Conservation (phyloP, 2,797 vertebrate genomes). For the Pempheris klunzingeri region DNA sequence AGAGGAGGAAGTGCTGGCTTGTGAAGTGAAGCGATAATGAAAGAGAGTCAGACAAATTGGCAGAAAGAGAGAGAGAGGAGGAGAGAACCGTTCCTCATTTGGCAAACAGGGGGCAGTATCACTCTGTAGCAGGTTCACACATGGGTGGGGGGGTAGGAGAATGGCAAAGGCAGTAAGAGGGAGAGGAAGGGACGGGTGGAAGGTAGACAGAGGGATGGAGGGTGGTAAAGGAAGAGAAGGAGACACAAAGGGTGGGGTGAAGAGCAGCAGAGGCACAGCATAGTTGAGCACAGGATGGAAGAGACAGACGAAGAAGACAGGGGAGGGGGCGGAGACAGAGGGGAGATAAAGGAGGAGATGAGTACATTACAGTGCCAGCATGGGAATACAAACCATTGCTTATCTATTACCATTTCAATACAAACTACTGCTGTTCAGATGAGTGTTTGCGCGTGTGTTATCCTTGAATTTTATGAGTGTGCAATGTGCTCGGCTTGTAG, state of each 20-base stretch:
- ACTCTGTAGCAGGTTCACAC: constrained; percentile 51
- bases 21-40: constrained; percentile 56
- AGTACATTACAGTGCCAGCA: constrained; percentile 43
- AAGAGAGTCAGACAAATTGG: constrained; percentile 61
- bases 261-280: constrained; percentile 6
- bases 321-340: constrained; percentile 14
- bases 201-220: constrained; percentile 34
- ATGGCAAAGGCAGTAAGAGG: constrained; percentile 17
- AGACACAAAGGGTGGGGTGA: constrained; percentile 15
- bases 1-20: constrained; percentile 39
- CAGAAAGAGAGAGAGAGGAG: background rate
- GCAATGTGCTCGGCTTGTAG: constrained; percentile 4
- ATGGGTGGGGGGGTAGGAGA: background rate
- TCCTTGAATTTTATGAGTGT: background rate
- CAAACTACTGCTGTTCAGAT: constrained; percentile 22
- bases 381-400: constrained; percentile 54
- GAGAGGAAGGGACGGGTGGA: constrained; percentile 13
- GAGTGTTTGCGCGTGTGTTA: constrained; percentile 30
- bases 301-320: constrained; percentile 5
- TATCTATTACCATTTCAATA: constrained; percentile 35
- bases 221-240: constrained; percentile 18
- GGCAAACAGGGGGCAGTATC: constrained; percentile 75
- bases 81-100: background rate
- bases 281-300: constrained; percentile 33
- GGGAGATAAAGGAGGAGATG: constrained; percentile 10